These are phyloP conservation scores for Byasa hedistus DNA, from an alignment of 2,888 invertebrate genomes.

Conservation along the genomic window DNA sequence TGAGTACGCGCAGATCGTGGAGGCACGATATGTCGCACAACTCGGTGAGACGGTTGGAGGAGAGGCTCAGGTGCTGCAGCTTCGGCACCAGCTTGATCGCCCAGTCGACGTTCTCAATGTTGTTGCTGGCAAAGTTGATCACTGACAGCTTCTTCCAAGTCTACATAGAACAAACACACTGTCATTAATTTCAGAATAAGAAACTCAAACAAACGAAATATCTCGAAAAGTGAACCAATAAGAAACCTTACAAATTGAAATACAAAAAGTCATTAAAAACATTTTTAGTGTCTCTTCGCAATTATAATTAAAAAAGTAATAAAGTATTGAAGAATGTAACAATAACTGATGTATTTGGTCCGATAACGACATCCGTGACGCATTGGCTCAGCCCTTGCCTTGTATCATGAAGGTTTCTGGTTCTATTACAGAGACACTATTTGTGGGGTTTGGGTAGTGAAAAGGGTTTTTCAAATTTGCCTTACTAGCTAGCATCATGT, in stretches of 20 bases:
- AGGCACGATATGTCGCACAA: slow-evolving; percentile 89
- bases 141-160: slow-evolving; percentile 85
- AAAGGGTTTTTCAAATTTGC: too few relatives aligned
- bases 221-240: too few relatives aligned
- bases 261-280: too few relatives aligned
- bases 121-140: slow-evolving; percentile 89
- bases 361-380: too few relatives aligned
- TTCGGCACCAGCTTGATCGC: slow-evolving; percentile 88
- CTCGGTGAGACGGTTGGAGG: slow-evolving; percentile 87
- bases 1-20: slow-evolving; percentile 86
- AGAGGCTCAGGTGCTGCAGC: slow-evolving; percentile 85
- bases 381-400: too few relatives aligned
- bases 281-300: too few relatives aligned
- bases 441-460: too few relatives aligned
- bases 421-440: too few relatives aligned
- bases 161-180: slow-evolving; percentile 55
- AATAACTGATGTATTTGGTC: too few relatives aligned
- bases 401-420: too few relatives aligned
- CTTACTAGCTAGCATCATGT: too few relatives aligned
- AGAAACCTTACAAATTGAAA: neutral
- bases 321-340: neutral
- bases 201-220: neutral
- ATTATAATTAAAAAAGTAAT: too few relatives aligned
- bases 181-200: neutral
- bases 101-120: slow-evolving; percentile 87